These are phyloP conservation scores for Tetramorium parvispinum DNA, from an alignment of 1,140 invertebrate species.

Conservation along the genomic window DNA sequence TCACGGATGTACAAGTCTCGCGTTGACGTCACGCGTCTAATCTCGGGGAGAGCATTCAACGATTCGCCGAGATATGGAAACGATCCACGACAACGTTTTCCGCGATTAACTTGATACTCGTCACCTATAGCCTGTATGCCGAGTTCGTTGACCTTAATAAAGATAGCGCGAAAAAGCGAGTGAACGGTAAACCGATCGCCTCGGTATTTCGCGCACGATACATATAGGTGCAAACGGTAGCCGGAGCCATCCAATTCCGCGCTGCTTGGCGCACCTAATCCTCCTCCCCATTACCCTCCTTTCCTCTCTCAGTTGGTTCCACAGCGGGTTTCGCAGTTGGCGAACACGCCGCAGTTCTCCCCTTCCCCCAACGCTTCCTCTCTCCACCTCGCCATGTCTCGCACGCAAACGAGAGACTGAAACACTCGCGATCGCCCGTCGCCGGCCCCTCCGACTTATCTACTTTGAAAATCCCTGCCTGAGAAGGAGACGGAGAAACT, in stretches of 20 bases:
- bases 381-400: background rate
- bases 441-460: slow-evolving; percentile 71
- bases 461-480: slow-evolving; percentile 82
- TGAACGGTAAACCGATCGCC: slow-evolving; percentile 15
- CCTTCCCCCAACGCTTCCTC: background rate
- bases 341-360: slow-evolving; percentile 34
- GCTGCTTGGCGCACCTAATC: slow-evolving; percentile 63
- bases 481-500: slow-evolving; percentile 52
- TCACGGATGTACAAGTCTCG: background rate
- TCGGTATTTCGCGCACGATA: slow-evolving; percentile 22
- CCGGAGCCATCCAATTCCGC: slow-evolving; percentile 27
- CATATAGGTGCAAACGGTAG: background rate
- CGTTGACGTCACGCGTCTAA: slow-evolving; percentile 21
- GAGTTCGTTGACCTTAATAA: slow-evolving; percentile 47
- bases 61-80: background rate
- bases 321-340: slow-evolving; percentile 24
- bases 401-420: slow-evolving; percentile 46
- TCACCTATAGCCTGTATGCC: background rate
- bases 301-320: slow-evolving; percentile 10
- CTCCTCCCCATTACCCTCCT: background rate
- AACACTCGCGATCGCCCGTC: slow-evolving; percentile 36
- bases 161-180: slow-evolving; percentile 39
- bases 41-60: background rate
- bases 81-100: background rate
- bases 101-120: background rate